Evolutionary conservation across 2,888 invertebrate species (phyloP).

Genomic region (Phytoseiulus persimilis): DNA sequence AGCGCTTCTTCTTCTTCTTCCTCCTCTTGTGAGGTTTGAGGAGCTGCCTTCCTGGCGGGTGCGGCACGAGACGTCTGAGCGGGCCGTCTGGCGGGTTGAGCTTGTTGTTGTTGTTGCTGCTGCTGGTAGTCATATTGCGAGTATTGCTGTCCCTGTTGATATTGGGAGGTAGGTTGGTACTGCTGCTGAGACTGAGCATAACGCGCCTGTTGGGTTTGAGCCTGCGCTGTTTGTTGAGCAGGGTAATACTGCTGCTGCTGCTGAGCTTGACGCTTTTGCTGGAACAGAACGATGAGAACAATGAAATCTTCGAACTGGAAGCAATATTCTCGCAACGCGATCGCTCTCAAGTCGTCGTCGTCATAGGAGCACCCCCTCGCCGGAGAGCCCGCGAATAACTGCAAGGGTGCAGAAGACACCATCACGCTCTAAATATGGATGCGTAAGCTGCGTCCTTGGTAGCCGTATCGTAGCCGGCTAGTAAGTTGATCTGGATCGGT

Average conservation of each 20-base stretch:
- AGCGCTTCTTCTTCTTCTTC: conserved; percentile 70
- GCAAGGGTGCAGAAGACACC: too few relatives aligned
- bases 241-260: conserved; percentile 36
- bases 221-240: conserved; percentile 14
- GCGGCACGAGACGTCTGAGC: not conserved
- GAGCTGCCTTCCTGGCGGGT: not conserved
- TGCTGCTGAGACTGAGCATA: conserved; percentile 16
- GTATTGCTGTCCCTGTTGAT: conserved; percentile 22
- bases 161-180: conserved; percentile 6
- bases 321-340: too few relatives aligned
- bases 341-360: too few relatives aligned
- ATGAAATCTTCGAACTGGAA: too few relatives aligned
- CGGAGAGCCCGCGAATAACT: too few relatives aligned
- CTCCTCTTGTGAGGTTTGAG: conserved; percentile 53
- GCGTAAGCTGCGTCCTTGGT: too few relatives aligned
- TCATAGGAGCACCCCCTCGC: too few relatives aligned
- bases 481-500: not conserved
- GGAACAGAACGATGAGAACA: not conserved
- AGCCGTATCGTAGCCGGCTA: not conserved
- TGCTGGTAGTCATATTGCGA: conserved; percentile 27
- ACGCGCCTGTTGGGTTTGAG: conserved; percentile 26
- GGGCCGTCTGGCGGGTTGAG: conserved; percentile 16
- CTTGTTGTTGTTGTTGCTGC: conserved; percentile 18
- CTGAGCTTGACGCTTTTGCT: conserved; percentile 36
- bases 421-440: too few relatives aligned